These are phyloP conservation scores for Orthosia gracilis DNA, from an alignment of 2,888 invertebrate species.

Conservation along the genomic window DNA sequence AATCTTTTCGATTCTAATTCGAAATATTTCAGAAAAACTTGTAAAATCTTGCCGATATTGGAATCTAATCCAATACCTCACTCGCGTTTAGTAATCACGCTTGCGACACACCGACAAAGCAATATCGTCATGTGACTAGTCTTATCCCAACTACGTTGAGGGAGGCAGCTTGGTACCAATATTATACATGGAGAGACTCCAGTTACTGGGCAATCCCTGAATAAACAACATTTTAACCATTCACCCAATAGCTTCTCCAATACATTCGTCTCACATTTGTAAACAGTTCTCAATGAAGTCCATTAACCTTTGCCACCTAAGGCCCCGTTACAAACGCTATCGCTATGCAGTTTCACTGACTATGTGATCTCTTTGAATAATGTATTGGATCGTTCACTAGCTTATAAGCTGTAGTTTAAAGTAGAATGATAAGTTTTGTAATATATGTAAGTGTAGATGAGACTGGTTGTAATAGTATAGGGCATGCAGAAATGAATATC, in stretches of 20 bases:
- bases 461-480: not conserved
- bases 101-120: no score
- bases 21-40: no score
- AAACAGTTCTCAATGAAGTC: constrained; percentile 2
- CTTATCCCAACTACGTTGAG: no score
- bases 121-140: no score
- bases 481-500: no score
- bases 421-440: not conserved
- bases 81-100: no score
- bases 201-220: not conserved
- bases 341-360: constrained; percentile 3
- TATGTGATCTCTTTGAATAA: constrained; percentile 21
- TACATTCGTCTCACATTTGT: no score
- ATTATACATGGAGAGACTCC: not conserved
- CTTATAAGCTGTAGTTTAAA: not conserved
- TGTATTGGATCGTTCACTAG: not conserved
- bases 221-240: not conserved
- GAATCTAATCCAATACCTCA: no score
- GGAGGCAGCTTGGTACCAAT: not conserved
- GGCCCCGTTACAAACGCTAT: not conserved
- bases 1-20: no score
- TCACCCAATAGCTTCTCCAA: not conserved
- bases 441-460: not conserved
- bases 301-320: constrained; percentile 14
- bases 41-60: no score